phyloP scores from a whole-genome alignment of 1,140 invertebrate genomes.

The Laodelphax striatellus region DNA sequence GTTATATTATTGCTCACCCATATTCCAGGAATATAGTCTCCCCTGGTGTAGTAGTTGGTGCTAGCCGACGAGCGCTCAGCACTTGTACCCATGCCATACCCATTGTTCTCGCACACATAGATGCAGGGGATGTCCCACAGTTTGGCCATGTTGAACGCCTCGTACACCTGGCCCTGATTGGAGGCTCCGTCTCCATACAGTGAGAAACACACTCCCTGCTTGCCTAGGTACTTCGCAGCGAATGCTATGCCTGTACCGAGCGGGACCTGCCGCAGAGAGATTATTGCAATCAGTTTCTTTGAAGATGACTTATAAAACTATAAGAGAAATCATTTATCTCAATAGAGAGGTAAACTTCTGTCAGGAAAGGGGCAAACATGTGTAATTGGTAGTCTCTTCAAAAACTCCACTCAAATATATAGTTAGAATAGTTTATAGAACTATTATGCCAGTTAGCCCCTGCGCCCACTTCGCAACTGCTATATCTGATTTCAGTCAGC shows the following conservation, averaged over 20 bases:
- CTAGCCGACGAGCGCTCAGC: conserved; percentile 74
- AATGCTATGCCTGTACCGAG: conserved; percentile 88
- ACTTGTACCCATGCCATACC: conserved; percentile 95
- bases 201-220: conserved; percentile 71
- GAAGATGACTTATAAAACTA: no score
- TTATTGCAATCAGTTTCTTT: no score
- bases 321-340: no score
- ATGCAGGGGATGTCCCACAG: conserved; percentile 88
- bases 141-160: conserved; percentile 69
- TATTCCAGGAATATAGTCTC: conserved; percentile 88
- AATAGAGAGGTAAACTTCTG: no score
- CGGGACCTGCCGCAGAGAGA: no score
- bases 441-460: no score
- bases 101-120: conserved; percentile 97
- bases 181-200: conserved; percentile 96
- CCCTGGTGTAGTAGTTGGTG: conserved; percentile 84
- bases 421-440: no score
- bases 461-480: no score
- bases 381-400: no score
- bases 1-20: conserved; percentile 40
- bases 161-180: conserved; percentile 81
- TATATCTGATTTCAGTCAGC: no score
- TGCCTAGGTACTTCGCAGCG: conserved; percentile 74
- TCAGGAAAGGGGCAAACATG: no score
- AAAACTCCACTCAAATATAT: no score